Evolutionary conservation across 2,113 vertebrate species (phyloP).

Genomic region (Delphinus delphis): DNA sequence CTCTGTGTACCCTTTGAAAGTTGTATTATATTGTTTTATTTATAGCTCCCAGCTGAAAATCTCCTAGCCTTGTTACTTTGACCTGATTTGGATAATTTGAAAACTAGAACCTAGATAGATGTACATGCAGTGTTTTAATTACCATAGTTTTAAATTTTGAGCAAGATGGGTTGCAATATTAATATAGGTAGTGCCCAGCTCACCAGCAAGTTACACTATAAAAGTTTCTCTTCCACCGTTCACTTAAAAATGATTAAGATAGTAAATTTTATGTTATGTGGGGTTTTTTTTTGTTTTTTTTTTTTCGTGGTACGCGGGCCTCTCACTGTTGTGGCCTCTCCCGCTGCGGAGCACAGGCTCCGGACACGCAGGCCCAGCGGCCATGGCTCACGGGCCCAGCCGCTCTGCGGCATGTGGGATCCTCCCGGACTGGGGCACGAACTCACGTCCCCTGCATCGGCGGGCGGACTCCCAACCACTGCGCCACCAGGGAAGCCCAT

Average conservation of each 20-base stretch:
- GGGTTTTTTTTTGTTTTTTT: too few relatives aligned
- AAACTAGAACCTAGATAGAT: conserved; percentile 46
- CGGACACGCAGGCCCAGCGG: too few relatives aligned
- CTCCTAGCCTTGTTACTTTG: not conserved
- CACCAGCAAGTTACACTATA: not conserved
- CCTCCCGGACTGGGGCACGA: too few relatives aligned
- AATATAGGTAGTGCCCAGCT: not conserved
- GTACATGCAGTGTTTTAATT: conserved; percentile 18
- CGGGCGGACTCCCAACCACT: too few relatives aligned
- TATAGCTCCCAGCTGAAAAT: conserved; percentile 57
- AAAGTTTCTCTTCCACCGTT: not conserved
- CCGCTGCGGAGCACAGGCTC: too few relatives aligned
- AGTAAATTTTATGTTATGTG: not conserved
- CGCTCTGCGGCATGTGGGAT: too few relatives aligned
- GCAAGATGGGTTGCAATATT: conserved; percentile 1
- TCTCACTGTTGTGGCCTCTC: too few relatives aligned
- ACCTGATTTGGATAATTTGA: conserved; percentile 45
- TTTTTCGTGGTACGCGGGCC: too few relatives aligned
- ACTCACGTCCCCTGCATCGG: too few relatives aligned
- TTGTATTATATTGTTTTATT: not conserved
- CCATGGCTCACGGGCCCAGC: too few relatives aligned
- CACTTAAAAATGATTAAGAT: not conserved
- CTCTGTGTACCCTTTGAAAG: not conserved
- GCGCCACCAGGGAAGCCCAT: too few relatives aligned
- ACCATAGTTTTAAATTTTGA: conserved; percentile 23